Percentiles rank a stretch among this genome's conserved stretches.
Evolutionary conservation across 1,140 invertebrate genomes (phyloP).

Genomic region (Hyposmocoma kahamanoa): DNA sequence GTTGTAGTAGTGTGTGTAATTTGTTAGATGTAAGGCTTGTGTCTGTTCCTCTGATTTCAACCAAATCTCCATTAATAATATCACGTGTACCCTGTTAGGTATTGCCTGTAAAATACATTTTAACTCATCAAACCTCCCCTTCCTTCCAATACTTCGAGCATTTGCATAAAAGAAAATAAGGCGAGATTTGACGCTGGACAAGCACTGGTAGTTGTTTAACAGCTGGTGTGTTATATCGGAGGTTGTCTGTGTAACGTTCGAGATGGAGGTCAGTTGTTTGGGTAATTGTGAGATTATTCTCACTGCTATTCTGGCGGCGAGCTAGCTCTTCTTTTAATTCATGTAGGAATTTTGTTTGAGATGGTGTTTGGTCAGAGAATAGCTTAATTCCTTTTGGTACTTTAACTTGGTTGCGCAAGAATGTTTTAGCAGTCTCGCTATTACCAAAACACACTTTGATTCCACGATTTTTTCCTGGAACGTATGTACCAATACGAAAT

Average conservation of each 20-base stretch:
- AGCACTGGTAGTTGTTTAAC: not conserved
- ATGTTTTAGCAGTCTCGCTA: not conserved
- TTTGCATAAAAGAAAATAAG: conserved; percentile 7
- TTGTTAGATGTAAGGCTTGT: not conserved
- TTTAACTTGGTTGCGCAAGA: not conserved
- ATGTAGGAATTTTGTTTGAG: not conserved
- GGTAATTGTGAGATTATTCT: conserved; percentile 1
- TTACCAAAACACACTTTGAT: conserved; percentile 5
- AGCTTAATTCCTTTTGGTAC: not conserved
- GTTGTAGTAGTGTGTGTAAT: conserved; percentile 9
- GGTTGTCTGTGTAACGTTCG: not conserved
- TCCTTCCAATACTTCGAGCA: conserved; percentile 1
- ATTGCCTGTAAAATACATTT: conserved; percentile 4
- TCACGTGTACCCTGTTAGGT: not conserved
- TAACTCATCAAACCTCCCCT: conserved; percentile 7
- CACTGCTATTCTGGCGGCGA: not conserved
- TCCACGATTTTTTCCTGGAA: not conserved
- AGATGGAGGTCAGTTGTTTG: conserved; percentile 5
- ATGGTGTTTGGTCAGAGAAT: conserved; percentile 1
- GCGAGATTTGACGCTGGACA: not conserved
- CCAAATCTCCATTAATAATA: conserved; percentile 8
- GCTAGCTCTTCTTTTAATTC: not conserved
- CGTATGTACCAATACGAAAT: not conserved
- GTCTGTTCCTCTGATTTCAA: conserved; percentile 11
- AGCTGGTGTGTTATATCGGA: conserved; percentile 6